Evolutionary conservation across 2,888 invertebrate species (phyloP).

Genomic region (Thera obeliscata): DNA sequence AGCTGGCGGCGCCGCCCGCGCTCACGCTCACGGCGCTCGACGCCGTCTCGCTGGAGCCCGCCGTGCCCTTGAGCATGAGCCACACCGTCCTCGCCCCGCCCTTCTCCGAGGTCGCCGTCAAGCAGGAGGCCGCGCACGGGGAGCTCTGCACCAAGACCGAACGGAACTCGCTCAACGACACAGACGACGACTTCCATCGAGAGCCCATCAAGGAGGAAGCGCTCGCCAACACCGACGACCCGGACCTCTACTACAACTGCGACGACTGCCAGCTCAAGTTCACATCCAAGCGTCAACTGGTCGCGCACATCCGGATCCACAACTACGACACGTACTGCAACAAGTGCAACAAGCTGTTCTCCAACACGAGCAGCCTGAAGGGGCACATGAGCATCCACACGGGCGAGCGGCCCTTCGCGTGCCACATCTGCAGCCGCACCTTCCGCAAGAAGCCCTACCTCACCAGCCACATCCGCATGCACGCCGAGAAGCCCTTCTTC

Average conservation of each 20-base stretch:
- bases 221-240: neutral
- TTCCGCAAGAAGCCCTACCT: constrained; percentile 13
- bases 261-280: constrained; percentile 13
- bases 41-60: neutral
- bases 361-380: constrained; percentile 13
- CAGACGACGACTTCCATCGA: constrained; percentile 1
- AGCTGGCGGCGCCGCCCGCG: neutral
- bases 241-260: constrained; percentile 11
- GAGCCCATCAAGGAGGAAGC: constrained; percentile 3
- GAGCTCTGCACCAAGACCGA: constrained; percentile 4
- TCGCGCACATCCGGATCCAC: constrained; percentile 7
- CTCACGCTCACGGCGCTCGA: neutral
- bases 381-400: constrained; percentile 15
- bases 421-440: constrained; percentile 10
- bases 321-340: constrained; percentile 13
- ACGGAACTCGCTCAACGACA: neutral
- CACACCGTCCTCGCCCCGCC: neutral
- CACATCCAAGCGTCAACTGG: neutral
- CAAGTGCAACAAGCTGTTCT: constrained; percentile 16
- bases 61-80: no score
- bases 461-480: constrained; percentile 11
- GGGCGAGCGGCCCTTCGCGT: constrained; percentile 9
- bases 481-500: constrained; percentile 10
- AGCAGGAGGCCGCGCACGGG: constrained; percentile 3
- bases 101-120: constrained; percentile 6